Evolutionary conservation across 2,797 vertebrate genomes (phyloP).

Genomic region (Oceanodroma leucorhoa): DNA sequence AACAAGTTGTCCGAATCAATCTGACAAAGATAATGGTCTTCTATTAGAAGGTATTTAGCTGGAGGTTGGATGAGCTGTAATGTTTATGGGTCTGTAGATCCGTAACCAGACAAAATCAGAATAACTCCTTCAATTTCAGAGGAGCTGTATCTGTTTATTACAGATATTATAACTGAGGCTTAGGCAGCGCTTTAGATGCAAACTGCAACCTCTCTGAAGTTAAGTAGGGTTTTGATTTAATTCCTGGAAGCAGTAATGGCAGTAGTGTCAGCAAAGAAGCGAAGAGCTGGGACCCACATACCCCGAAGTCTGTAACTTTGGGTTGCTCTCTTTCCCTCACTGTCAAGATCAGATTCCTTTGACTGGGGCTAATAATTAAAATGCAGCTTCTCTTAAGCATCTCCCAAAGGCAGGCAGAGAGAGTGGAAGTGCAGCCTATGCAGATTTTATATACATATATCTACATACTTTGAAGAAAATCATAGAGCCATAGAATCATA

Average conservation of each 20-base stretch:
- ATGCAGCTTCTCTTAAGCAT: background rate
- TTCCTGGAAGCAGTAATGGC: conserved; percentile 6
- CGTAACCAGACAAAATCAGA: conserved; percentile 7
- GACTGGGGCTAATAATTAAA: background rate
- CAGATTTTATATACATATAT: background rate
- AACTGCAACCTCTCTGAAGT: conserved; percentile 19
- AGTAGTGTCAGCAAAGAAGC: background rate
- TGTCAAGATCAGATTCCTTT: conserved; percentile 16
- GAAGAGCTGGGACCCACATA: background rate
- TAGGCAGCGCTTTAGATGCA: background rate
- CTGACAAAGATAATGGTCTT: conserved; percentile 23
- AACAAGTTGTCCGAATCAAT: conserved; percentile 31
- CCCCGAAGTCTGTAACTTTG: background rate
- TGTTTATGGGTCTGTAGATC: conserved; percentile 12
- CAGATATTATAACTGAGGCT: background rate
- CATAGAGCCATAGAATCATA: too few species aligned
- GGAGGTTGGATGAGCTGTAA: conserved; percentile 7
- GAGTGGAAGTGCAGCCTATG: background rate
- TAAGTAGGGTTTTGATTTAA: conserved; percentile 37
- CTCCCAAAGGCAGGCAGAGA: conserved; percentile 1
- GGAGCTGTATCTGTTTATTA: conserved; percentile 19
- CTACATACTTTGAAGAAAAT: background rate
- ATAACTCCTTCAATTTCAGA: background rate
- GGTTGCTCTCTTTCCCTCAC: background rate
- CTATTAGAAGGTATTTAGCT: conserved; percentile 8